Evolutionary conservation across 1,140 invertebrate species (phyloP), one percentile per base, ranked within the genome.

Genomic region (Cepaea nemoralis): DNA sequence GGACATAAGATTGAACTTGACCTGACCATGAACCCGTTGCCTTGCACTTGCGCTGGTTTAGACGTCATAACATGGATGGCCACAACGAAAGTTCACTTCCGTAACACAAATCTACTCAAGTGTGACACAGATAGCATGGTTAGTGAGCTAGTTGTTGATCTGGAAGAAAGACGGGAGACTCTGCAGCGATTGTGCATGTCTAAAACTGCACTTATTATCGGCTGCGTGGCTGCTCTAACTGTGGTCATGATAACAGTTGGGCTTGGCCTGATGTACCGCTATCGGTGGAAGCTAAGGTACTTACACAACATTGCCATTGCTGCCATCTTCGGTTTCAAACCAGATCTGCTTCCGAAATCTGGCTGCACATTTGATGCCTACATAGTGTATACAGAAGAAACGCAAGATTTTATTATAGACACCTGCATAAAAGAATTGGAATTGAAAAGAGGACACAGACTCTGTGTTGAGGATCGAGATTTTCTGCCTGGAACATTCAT

Each of bases 401-500:
- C 81, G 31, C 12, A 71, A 19, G 12, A 24, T 0, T 87, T 87
- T 59, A 77, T 84, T 66, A 27, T 73, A 10, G 50, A 83, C 5
- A 63, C 82, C 8, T 42, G 84, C 31, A 45, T 83, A 24, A 50
- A 75, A 22, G 50, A 77, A n/a, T 71, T 87, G 0, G 86, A 87
- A 33, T 24, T 74, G 45, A 48, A 82, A 16, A 50, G 33, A 5
- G 40, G 74, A 8, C 55, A 84, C 14, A 74, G 75, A 14, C 66
- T 86, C 24, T 88, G 86, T 79, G 19, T 86, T 48, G 84, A 86
- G 73, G 66, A 85, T n/a, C 77, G 84, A 55, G 85, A 88, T 70
- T 87, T 88, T 75, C 33, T 83, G 16, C 83, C 84, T 40, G 87
- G 87, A n/a, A 77, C 70, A 2, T 76, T 75, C 39, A 94, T 94